Evolutionary conservation across 2,113 vertebrate genomes (phyloP).

Genomic region (Phalacrocorax carbo): DNA sequence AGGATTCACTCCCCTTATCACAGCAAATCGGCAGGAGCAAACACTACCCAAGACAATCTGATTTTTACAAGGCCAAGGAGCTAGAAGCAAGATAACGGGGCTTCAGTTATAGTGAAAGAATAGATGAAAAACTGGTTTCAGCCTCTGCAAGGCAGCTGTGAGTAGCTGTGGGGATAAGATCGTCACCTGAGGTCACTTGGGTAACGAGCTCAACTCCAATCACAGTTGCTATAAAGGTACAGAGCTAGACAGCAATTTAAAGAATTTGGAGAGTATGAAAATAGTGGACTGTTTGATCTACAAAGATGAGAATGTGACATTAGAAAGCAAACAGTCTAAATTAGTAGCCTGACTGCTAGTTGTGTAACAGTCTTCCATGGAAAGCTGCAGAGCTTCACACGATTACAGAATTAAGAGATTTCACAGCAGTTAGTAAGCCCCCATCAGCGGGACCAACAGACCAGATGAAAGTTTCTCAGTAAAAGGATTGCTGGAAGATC

Average conservation of each 20-base stretch:
- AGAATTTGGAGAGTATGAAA: background rate
- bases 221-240: background rate
- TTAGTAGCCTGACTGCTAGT: background rate
- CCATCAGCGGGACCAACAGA: background rate
- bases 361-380: background rate
- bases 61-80: background rate
- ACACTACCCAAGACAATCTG: background rate
- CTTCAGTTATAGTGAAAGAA: background rate
- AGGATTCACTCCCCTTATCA: background rate
- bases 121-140: background rate
- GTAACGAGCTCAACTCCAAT: background rate
- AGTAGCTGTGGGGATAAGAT: background rate
- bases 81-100: background rate
- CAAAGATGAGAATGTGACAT: background rate
- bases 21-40: background rate
- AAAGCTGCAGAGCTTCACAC: background rate
- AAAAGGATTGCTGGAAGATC: slow-evolving; percentile 21
- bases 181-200: rapidly evolving
- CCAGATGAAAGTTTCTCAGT: slow-evolving; percentile 28
- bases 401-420: slow-evolving; percentile 17
- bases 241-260: background rate
- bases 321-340: background rate
- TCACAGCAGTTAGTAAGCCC: background rate
- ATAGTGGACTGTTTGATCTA: background rate
- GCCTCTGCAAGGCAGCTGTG: background rate